Percentiles rank a stretch among this genome's conserved stretches.
Conservation (phyloP, 2,797 vertebrate species). For the Pseudocheirus occidentalis region DNA sequence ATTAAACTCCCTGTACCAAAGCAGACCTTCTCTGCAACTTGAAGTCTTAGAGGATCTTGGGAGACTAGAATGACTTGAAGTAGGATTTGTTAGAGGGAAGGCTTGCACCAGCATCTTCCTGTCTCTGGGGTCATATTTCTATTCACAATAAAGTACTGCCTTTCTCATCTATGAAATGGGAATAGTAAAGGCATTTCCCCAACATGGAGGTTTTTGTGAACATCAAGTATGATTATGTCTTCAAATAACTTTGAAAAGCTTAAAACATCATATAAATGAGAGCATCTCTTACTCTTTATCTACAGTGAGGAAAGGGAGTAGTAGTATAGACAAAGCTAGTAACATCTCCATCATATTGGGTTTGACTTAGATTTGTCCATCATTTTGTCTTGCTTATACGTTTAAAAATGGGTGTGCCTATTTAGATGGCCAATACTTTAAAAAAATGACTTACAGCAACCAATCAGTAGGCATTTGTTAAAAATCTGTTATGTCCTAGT, state of each 20-base stretch:
- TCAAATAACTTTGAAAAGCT: not conserved
- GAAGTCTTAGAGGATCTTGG: not conserved
- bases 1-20: not conserved
- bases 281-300: conserved; percentile 29
- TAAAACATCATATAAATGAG: not conserved
- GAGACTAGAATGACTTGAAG: not conserved
- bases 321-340: conserved; percentile 4
- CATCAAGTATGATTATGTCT: not conserved
- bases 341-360: not conserved
- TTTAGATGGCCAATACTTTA: not conserved
- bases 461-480: not conserved
- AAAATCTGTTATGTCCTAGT: not conserved
- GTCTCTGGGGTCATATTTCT: not conserved
- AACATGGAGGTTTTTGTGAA: not conserved
- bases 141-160: not conserved
- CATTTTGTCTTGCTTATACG: not conserved
- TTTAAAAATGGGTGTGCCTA: not conserved
- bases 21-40: not conserved
- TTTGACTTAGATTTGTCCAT: not conserved
- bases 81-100: not conserved
- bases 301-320: conserved; percentile 20
- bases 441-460: not conserved
- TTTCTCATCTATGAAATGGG: not conserved
- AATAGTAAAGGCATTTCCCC: not conserved
- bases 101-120: not conserved